phyloP scores from a whole-genome alignment of 2,113 vertebrate species.

The Tonatia bakeri region DNA sequence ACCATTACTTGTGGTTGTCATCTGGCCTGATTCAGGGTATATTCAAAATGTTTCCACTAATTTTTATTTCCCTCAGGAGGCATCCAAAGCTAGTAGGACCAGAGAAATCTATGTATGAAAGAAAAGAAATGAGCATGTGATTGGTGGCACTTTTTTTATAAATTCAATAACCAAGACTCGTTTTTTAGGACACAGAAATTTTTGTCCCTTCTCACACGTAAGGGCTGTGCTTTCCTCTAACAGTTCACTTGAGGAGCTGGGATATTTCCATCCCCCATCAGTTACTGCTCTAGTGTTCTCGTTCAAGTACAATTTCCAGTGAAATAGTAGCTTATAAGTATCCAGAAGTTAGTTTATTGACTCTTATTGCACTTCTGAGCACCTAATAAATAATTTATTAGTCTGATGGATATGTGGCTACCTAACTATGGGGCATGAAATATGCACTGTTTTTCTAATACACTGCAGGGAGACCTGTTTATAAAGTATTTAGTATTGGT shows the following conservation, averaged over 20 bases:
- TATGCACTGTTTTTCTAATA: slow-evolving; percentile 86
- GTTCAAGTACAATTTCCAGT: slow-evolving; percentile 71
- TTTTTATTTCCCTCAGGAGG: background rate
- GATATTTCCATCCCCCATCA: background rate
- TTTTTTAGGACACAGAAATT: background rate
- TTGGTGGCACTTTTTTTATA: background rate
- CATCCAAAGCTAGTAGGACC: background rate
- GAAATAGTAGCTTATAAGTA: slow-evolving; percentile 79
- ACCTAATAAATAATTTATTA: slow-evolving; percentile 86
- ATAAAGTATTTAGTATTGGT: slow-evolving; percentile 90
- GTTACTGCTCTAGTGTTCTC: slow-evolving; percentile 43
- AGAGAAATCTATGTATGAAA: background rate
- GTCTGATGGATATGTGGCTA: slow-evolving; percentile 88
- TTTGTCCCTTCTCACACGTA: background rate
- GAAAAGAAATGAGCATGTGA: background rate
- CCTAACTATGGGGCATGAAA: slow-evolving; percentile 85
- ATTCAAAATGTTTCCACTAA: background rate
- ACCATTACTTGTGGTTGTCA: background rate
- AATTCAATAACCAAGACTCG: background rate
- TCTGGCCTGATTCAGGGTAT: background rate
- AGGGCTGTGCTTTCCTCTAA: background rate
- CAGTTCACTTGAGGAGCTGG: background rate
- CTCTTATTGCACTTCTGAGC: slow-evolving; percentile 82
- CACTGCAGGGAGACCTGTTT: slow-evolving; percentile 85
- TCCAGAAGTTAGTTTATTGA: slow-evolving; percentile 83